Evolutionary conservation across 2,888 invertebrate genomes (phyloP), one percentile per base, ranked within the genome.

Genomic region (Hemistola chrysoprasaria): DNA sequence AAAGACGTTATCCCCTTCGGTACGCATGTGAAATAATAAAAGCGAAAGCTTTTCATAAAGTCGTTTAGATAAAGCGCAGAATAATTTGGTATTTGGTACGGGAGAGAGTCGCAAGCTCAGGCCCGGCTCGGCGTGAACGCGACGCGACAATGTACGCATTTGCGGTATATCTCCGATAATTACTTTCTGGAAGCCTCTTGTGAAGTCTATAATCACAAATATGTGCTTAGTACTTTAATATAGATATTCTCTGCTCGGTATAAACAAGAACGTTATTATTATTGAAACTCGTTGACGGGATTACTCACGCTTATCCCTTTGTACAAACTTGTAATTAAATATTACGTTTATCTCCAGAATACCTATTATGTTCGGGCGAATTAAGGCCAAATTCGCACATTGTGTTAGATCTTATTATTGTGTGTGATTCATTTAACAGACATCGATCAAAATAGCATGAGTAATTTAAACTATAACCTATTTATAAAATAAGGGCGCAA

Each of bases 11-110:
- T 51, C 52, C 45, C 47, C 45, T 50, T 46, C 28, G 53, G 47
- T 53, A 46, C 53, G 53, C 55, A 47, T 50, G 55, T 53, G 50
- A 53, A 56, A 53, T 53, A 53, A 56, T 56, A 53, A 50, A 53
- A 56, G 44, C 37, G 27, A 35, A 38, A 47, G 49, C 40, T 46
- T 47, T 53, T 53, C 50, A 53, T 55, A 53, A 55, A 55, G 50
- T 53, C 55, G 50, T 55, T 55, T 53, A 53, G 55, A 55, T 55
- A 55, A 49, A 50, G 42, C 36, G 44, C 24, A 43, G 32, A 53
- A 49, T 47, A 41, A 50, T 55, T 50, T 37, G 49, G 42, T 33
- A 48, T 48, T 50, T 52, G 40, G 37, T 30, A 34, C 37, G 29
- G 32, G 31, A 32, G 25, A 8, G 7, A 36, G 11, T 4, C 37